Conservation (phyloP, 2,113 vertebrate species). For the Tachysurus vachellii region DNA sequence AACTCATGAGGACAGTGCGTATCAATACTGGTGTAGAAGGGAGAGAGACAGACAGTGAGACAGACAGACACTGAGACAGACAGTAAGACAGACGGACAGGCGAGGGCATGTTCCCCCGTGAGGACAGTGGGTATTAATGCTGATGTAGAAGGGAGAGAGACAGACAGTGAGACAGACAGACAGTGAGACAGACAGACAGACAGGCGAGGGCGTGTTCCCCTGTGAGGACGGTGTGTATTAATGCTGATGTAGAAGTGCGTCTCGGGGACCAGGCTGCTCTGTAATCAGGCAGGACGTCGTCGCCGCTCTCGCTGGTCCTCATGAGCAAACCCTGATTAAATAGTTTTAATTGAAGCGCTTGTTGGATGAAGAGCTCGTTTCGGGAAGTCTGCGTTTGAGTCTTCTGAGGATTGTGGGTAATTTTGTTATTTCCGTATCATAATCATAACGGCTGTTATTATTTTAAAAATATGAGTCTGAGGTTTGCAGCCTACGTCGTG, state of each 20-base stretch:
- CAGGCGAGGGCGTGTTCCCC: no score
- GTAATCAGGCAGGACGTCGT: constrained; percentile 12
- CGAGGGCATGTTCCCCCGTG: no score
- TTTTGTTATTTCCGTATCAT: constrained; percentile 25
- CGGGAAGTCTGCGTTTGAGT: not conserved
- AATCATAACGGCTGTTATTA: constrained; percentile 7
- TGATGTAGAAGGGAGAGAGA: no score
- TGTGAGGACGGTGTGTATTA: no score
- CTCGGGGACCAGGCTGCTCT: not conserved
- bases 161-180: not conserved
- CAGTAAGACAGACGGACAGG: not conserved
- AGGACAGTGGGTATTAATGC: not conserved
- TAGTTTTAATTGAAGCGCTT: constrained; percentile 28
- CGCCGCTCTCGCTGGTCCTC: constrained; percentile 14
- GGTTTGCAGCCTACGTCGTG: not conserved
- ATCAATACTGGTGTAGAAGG: no score
- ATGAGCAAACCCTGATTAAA: constrained; percentile 25
- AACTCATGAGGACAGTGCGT: no score
- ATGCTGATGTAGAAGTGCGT: not conserved
- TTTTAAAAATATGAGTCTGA: not conserved
- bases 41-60: not conserved
- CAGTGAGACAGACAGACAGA: no score
- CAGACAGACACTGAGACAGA: not conserved
- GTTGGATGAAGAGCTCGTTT: constrained; percentile 34
- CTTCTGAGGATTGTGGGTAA: constrained; percentile 27